Evolutionary conservation across 1,140 invertebrate genomes (phyloP), one percentile per base, ranked within the genome.

Genomic region (Frieseomelitta varia): DNA sequence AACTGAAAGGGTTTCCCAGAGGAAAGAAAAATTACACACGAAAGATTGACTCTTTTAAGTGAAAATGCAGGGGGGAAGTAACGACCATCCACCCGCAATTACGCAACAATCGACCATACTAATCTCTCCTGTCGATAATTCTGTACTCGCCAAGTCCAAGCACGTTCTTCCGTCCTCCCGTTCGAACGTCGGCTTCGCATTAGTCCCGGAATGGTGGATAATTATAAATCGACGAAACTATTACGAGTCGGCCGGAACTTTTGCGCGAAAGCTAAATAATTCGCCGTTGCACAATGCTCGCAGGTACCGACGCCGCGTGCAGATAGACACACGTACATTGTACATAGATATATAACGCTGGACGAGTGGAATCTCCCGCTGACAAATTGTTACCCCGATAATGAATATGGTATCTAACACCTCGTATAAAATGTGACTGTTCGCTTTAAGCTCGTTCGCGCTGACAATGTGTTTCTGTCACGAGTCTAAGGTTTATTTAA

Each of bases 211-310:
- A 92, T 91, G 87, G 87, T 90, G 89, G 88, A 93, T 93, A 93
- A 93, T 93, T 93, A 92, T 92, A 89, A 90, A 85, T 88, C 15
- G 87, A 84, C 87, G 90, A 92, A 93, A 93, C 92, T 91, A 91
- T 93, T 93, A 92, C 91, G 88, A 65, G 78, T 87, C 77, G 84
- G 85, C 67, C 63, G 82, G 86, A 92, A 92, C 89, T 93, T 93
- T 90, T 90, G 80, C 88, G 73, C 69, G 53, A 87, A 74, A 80
- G 65, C 71, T 53, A 63, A 73, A 87, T 73, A 84, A 55, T 47
- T 87, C 58, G 15, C 27, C 55, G 72, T 4, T 24, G 21, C 58
- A 76, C 56, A 74, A 80, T 71, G 72, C 19, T 24, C 65, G 58
- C 30, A 4, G 67, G 14, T 24, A 24, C 30, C 30, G 4, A 19